Evolutionary conservation across 2,797 vertebrate species (phyloP), one percentile per base, ranked within the genome.

Genomic region (Astyanax mexicanus): DNA sequence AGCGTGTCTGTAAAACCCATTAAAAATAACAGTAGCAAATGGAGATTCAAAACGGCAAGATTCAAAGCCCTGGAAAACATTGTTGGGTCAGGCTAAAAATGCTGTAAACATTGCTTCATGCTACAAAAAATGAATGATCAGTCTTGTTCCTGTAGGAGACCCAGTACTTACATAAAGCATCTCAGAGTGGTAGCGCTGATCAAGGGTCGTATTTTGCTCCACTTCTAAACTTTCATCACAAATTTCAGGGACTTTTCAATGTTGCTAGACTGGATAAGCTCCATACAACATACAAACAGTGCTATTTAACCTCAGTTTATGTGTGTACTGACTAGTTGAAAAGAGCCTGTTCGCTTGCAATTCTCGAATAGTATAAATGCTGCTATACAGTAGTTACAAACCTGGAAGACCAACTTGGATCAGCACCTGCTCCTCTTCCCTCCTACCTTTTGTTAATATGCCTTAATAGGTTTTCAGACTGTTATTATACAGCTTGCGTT

Each of bases 81-180:
- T 83, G 83, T 80, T 66, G 27, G 23, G 38, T 71, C 83, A 84
- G 84, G 81, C 82, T 73, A 88, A 84, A 85, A 78, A 79, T 66
- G 61, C 69, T 81, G 74, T 84, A 83, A 83, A 86, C 87, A 85
- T 84, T 88, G 85, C 88, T 81, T 90, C 90, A 91, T 92, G 91
- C 91, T 90, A 88, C 88, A 82, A 88, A 83, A 64, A 83, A 64
- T 86, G 81, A 83, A 90, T 87, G 83, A 86, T 86, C 85, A 80
- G 82, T 79, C 58, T 77, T 79, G 79, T 74, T 83, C 62, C 81
- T 72, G 83, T 42, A 80, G 23, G 23, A 74, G 75, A 70, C 45
- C 74, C 75, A 40, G 51, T 66, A 44, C 71, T 47, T 68, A 69
- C n/a, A n/a, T 51, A 52, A 45, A 40, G 74, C 6, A 21, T 76